These are phyloP conservation scores for Strigamia maritima DNA, from an alignment of 2,888 invertebrate species.

Conservation along the genomic window DNA sequence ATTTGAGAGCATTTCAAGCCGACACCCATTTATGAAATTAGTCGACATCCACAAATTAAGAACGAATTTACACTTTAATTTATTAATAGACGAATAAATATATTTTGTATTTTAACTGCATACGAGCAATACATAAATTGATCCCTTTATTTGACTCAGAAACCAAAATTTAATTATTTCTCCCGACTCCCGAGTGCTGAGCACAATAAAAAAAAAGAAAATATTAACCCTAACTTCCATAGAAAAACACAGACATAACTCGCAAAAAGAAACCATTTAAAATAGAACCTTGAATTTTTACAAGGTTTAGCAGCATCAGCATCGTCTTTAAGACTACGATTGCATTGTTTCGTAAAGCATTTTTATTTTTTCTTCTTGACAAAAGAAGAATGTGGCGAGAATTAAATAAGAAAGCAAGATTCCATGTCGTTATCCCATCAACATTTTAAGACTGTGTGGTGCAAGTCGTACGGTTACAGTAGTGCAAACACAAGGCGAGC, in stretches of 20 bases:
- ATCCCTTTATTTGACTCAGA: no score
- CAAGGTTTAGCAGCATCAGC: neutral
- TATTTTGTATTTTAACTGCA: neutral
- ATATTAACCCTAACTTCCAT: neutral
- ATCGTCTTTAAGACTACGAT: neutral
- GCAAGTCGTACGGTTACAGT: slow-evolving; percentile 4
- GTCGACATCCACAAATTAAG: neutral
- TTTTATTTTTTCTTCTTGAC: no score
- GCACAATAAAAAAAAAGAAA: neutral
- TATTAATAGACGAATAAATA: neutral
- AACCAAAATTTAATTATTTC: no score
- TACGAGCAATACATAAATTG: no score
- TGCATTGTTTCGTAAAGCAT: no score
- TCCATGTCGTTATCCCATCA: neutral
- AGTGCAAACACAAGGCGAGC: neutral
- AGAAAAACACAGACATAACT: neutral
- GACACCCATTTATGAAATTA: neutral
- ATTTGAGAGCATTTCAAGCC: neutral
- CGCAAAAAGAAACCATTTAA: neutral
- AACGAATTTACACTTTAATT: no score
- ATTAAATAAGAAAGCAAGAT: neutral
- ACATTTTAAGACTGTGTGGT: neutral
- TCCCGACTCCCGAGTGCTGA: neutral
- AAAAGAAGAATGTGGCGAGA: neutral
- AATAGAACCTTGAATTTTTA: neutral